Base-by-base conservation (phyloP, 2,113 vertebrate genomes). In the Sardina pilchardus region DNA sequence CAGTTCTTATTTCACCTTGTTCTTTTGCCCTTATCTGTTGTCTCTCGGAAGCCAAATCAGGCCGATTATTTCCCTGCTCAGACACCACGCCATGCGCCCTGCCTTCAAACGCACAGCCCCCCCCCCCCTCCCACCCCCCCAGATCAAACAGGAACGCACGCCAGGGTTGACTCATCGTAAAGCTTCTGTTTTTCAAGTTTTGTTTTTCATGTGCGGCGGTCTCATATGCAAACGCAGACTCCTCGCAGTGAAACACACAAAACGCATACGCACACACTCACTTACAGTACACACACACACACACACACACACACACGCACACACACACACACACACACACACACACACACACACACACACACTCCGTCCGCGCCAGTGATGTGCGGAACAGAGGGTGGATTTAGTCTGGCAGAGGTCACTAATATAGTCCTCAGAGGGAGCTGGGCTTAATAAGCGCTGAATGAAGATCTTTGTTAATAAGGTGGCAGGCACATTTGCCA, bases 381-480 rank as follows among this genome's bases (percentile, higher is more conserved):
- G 48, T 1, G 63, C 47, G 81, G 50, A 88, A 88, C 24, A 67
- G 89, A 91, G 86, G 87, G 84, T 89, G 85, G 48, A 90, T 91
- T 88, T 85, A 83, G 59, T 75, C 56, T 39, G 86, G 82, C 85
- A 85, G 83, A 85, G 91, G 90, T 92, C 92, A 90, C 86, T 84
- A 89, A 91, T 71, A 84, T 84, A 84, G 91, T 92, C 85, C 88
- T 85, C 87, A 85, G 86, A 80, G 89, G 87, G 86, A 82, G 87
- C 67, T 84, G 48, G 39, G 71, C 80, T 82, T 88, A 90, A 90
- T 88, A 86, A 86, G 87, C 86, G 86, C 44, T 88, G 87, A 90
- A 88, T 87, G 81, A 84, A 87, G 82, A 85, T 87, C 89, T 53
- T 89, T 86, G 91, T 91, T 93, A 92, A 92, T 90, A 88, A 83